These are phyloP conservation scores for Dysdera silvatica DNA, from an alignment of 1,140 invertebrate genomes.

Conservation along the genomic window DNA sequence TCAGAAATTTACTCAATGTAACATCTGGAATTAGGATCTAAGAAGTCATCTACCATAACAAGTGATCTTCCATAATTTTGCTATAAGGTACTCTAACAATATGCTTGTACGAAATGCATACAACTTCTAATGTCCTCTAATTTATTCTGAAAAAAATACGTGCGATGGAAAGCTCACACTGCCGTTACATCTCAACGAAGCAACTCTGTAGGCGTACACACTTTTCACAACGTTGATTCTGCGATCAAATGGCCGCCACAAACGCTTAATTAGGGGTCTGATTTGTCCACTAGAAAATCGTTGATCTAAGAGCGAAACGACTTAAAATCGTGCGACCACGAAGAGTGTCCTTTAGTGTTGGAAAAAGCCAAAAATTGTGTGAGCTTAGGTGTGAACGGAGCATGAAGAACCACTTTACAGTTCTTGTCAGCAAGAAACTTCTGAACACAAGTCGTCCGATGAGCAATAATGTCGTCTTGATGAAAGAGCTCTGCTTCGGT, in stretches of 20 bases:
- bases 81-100: no score
- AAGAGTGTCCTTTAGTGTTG: no score
- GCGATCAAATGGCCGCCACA: constrained; percentile 19
- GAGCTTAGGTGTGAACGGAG: constrained; percentile 29
- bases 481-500: constrained; percentile 3
- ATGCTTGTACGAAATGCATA: constrained; percentile 18
- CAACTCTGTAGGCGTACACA: constrained; percentile 22
- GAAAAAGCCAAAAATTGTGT: constrained; percentile 24
- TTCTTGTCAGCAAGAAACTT: constrained; percentile 30
- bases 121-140: constrained; percentile 10
- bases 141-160: constrained; percentile 10
- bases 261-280: constrained; percentile 26
- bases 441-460: background rate
- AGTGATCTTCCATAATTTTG: no score
- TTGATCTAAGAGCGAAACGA: constrained; percentile 23
- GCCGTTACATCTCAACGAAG: constrained; percentile 11
- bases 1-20: no score
- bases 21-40: no score
- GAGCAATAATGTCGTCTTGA: constrained; percentile 16
- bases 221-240: constrained; percentile 21
- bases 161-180: constrained; percentile 12
- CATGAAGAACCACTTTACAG: constrained; percentile 28
- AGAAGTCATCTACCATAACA: no score
- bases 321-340: constrained; percentile 23
- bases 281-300: constrained; percentile 27